A percentile compares a stretch with the other conserved stretches of the same genome.
phyloP scores from a whole-genome alignment of 2,113 vertebrate genomes.

The Fregata magnificens region DNA sequence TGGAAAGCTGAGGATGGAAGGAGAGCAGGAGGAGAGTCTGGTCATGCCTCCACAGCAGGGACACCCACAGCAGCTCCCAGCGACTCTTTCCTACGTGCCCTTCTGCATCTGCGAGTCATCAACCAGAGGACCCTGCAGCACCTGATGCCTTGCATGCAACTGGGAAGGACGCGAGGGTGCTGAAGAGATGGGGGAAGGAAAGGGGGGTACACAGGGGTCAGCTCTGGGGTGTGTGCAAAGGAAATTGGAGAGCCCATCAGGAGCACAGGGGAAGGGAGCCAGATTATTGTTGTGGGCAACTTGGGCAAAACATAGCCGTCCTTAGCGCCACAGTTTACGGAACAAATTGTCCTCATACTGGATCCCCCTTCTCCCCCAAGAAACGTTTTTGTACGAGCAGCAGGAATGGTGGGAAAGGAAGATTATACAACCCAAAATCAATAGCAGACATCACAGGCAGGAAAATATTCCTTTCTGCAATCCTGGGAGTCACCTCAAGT shows the following conservation, averaged over 20 bases:
- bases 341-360: not conserved
- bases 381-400: not conserved
- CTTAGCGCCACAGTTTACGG: not conserved
- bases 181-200: not conserved
- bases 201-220: not conserved
- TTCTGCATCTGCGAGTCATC: not conserved
- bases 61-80: not conserved
- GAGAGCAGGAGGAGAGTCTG: not conserved
- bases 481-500: not conserved
- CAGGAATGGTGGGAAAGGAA: not conserved
- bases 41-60: not conserved
- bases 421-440: not conserved
- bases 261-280: not conserved
- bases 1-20: not conserved
- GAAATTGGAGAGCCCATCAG: not conserved
- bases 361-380: not conserved
- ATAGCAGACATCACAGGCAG: not conserved
- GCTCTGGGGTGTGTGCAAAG: not conserved
- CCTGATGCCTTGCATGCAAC: not conserved
- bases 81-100: not conserved
- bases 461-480: not conserved
- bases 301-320: not conserved
- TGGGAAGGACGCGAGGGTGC: not conserved
- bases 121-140: not conserved
- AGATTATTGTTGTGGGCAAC: not conserved